Evolutionary conservation across 2,888 invertebrate genomes (phyloP), one percentile per base, ranked within the genome.

Genomic region (Lasius fuliginosus): DNA sequence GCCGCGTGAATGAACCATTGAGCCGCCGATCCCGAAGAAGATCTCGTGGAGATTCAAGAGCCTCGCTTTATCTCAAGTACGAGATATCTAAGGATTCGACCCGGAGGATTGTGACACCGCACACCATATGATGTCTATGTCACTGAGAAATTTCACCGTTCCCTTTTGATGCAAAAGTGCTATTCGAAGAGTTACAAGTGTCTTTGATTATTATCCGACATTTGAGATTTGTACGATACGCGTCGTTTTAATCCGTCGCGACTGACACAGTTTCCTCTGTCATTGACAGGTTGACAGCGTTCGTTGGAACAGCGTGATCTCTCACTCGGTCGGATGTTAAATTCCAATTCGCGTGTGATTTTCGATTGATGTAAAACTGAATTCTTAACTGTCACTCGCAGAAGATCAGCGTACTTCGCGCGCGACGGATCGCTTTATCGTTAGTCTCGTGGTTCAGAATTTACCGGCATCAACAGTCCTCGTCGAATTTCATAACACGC

Each of bases 361-460:
- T 42, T 73, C 75, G 60, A 46, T 18, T 75, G 79, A 60, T 60
- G 23, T 53, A 33, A 46, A 73, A n/a, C 42, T 36, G 8, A 69
- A 46, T 15, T 46, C 65, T n/a, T 33, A 18, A n/a, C 58, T 58
- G 56, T 77, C n/a, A 56, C 23, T 33, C 33, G 58, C 12, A 42
- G 8, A 58, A 68, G n/a, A 12, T 15, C 40, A n/a, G 40, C 56
- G 71, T 56, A n/a, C 8, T 8, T 27, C 18, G 49, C 11, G 8
- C 53, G 76, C 76, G 68, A 79, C 77, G 46, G 74, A 1, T 60
- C 36, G 60, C 56, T 15, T 58, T 36, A 67, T n/a, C 23, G 23
- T 23, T 42, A 23, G 23, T 27, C 23, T 46, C 40, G 27, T n/a
- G 23, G n/a, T n/a, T 3, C 4, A 33, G 77, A 27, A 56, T 49